Evolutionary conservation across 2,888 invertebrate genomes (phyloP).

Genomic region (Fissipunctia ypsillon): DNA sequence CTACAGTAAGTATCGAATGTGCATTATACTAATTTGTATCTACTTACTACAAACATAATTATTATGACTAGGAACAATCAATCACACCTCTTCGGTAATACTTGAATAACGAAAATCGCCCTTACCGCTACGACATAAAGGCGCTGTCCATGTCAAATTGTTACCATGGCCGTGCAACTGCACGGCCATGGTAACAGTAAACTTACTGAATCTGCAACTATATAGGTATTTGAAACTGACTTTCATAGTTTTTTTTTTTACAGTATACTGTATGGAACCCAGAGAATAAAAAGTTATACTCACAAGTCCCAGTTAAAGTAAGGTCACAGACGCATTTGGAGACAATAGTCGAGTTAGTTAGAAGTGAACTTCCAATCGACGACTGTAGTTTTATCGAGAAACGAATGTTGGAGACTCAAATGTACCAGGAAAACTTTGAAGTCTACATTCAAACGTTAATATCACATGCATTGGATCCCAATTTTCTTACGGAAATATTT

Average conservation of each 20-base stretch:
- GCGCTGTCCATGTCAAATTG: not conserved
- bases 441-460: constrained; percentile 97
- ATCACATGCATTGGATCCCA: constrained; percentile 96
- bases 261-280: constrained; percentile 97
- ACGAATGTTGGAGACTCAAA: constrained; percentile 93
- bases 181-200: no score
- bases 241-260: constrained; percentile 13
- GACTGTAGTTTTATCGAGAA: constrained; percentile 93
- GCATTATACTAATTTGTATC: not conserved
- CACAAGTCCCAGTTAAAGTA: constrained; percentile 94
- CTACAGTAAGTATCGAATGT: constrained; percentile 92
- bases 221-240: not conserved
- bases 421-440: constrained; percentile 96
- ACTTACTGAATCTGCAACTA: not conserved
- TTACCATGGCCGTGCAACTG: not conserved
- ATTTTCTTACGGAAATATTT: constrained; percentile 96
- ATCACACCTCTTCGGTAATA: not conserved
- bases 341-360: constrained; percentile 95
- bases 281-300: constrained; percentile 95
- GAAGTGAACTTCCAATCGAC: constrained; percentile 93
- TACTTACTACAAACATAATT: not conserved
- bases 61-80: not conserved
- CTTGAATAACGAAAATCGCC: not conserved
- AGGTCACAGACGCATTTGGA: constrained; percentile 94
- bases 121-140: not conserved